Evolutionary conservation across 2,113 vertebrate species (phyloP).

Genomic region (Pelodiscus sinensis): DNA sequence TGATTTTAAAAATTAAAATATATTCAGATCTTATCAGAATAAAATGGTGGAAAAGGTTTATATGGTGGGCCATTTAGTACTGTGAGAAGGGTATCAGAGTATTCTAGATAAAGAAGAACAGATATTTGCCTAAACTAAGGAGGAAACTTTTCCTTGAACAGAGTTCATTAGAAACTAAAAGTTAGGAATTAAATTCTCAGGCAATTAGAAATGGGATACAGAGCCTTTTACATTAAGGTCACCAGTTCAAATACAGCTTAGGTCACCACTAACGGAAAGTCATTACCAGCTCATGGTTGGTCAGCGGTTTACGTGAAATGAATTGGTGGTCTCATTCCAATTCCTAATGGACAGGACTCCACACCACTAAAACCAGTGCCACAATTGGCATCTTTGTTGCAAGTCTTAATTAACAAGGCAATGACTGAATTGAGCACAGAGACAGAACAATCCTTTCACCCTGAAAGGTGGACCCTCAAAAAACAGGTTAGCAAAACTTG

Average conservation of each 20-base stretch:
- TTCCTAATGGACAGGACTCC: constrained; percentile 31
- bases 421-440: neutral
- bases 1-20: neutral
- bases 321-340: constrained; percentile 27
- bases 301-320: neutral
- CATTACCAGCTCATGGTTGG: constrained; percentile 33
- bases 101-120: neutral
- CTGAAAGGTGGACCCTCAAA: neutral
- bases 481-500: constrained; percentile 4
- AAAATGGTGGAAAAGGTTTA: neutral
- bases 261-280: constrained; percentile 31
- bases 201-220: constrained; percentile 7
- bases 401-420: constrained; percentile 12
- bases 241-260: constrained; percentile 53
- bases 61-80: neutral
- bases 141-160: neutral
- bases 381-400: constrained; percentile 33
- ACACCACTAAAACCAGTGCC: constrained; percentile 52
- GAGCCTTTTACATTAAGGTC: constrained; percentile 43
- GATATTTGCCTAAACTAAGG: neutral
- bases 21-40: neutral
- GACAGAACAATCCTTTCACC: constrained; percentile 23
- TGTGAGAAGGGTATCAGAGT: neutral
- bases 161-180: constrained; percentile 52
- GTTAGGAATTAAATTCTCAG: constrained; percentile 5